Evolutionary conservation across 2,113 vertebrate genomes (phyloP), one percentile per base, ranked within the genome.

Genomic region (Ivindomyrus marchei): DNA sequence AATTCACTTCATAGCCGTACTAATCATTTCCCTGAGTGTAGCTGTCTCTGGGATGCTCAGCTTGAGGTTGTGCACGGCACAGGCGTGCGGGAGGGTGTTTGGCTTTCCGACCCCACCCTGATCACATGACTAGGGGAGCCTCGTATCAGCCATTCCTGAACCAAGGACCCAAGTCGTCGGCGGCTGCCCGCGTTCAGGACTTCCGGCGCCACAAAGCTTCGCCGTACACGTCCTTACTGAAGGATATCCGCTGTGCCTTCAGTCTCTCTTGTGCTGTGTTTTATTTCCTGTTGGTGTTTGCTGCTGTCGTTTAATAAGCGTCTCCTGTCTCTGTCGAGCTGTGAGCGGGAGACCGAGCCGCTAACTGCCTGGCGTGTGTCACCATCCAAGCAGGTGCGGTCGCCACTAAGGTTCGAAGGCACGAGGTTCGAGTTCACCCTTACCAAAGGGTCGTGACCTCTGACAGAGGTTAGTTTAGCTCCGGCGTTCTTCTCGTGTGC

Each of bases 381-480:
- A 96, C 97, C 96, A 97, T 97, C 97, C 98, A 97, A 99, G 97
- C 99, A 99, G 98, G 98, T 98, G 98, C 98, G 96, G 97, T 99
- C 98, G 98, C 98, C 97, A 97, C 98, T 99, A 99, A 99, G 98
- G 97, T 99, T 97, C 98, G 98, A 98, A 99, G 98, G 97, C 98
- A 99, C 97, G 98, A 99, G 97, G 98, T 99, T 98, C 98, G 98
- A 95, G 97, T 99, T 98, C 98, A 99, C 98, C 98, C 98, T 99
- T 99, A 99, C 98, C 98, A 99, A 99, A 99, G 98, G 98, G 97
- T 99, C 98, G 97, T 99, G 98, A 98, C 98, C 98, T 97, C 98
- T 98, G 98, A 99, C 97, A 97, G 98, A 99, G 98, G 98, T 99
- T 98, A 99, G 98, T 99, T 96, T n/a, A n/a, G n/a, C n/a, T n/a